These are phyloP conservation scores for Pseudocheirus occidentalis DNA, from an alignment of 2,797 vertebrate genomes.

Conservation along the genomic window DNA sequence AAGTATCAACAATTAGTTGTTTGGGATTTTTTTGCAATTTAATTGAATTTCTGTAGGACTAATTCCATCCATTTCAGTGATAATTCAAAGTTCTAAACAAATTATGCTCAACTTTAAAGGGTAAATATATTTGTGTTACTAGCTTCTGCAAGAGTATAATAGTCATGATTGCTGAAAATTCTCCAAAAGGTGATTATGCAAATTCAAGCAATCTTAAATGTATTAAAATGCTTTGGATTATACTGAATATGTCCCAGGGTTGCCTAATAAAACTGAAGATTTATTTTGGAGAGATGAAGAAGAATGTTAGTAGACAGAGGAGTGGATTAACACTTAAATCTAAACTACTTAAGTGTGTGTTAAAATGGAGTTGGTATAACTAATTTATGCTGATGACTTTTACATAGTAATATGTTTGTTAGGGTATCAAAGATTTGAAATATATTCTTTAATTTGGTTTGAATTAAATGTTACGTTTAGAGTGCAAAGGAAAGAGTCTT, in stretches of 20 bases:
- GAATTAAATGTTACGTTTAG: not conserved
- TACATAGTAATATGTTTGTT: not conserved
- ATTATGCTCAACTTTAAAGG: not conserved
- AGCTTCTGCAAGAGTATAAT: conserved; percentile 16
- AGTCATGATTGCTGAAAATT: conserved; percentile 4
- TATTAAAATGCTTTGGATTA: not conserved
- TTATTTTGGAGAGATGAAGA: conserved; percentile 18
- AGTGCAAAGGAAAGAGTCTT: not conserved
- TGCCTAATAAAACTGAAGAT: conserved; percentile 27
- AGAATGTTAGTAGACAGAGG: conserved; percentile 4
- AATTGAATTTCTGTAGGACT: conserved; percentile 32
- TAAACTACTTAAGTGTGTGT: conserved; percentile 10
- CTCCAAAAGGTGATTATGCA: not conserved
- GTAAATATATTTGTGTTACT: conserved; percentile 8
- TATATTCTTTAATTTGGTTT: not conserved
- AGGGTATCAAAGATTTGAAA: not conserved
- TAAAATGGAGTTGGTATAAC: not conserved
- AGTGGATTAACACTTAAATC: not conserved
- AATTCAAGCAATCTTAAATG: conserved; percentile 13
- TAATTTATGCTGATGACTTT: not conserved
- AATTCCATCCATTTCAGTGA: conserved; percentile 13
- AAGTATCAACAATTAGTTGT: not conserved
- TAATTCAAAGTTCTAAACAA: conserved; percentile 9
- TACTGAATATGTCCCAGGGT: not conserved
- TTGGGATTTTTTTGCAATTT: conserved; percentile 32